A percentile compares a stretch with the other conserved stretches of the same genome.
Evolutionary conservation across 2,888 invertebrate species (phyloP).

Genomic region (Phaedon cochleariae): DNA sequence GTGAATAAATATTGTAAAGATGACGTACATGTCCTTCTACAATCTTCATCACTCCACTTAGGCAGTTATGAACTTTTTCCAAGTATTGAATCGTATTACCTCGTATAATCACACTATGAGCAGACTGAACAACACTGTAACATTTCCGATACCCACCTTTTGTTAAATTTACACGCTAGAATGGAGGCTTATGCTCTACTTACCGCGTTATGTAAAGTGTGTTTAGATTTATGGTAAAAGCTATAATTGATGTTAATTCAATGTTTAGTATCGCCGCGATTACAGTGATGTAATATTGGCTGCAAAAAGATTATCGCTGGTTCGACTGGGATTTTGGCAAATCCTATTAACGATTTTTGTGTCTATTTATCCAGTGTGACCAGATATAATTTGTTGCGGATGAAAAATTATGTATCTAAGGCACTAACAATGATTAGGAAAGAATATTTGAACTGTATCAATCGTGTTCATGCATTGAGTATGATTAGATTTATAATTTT

Average conservation of each 20-base stretch:
- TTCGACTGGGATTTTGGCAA: slow-evolving; percentile 37
- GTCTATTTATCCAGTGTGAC: neutral
- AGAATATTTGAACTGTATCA: neutral
- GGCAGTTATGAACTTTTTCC: too few relatives aligned
- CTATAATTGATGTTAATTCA: slow-evolving; percentile 61
- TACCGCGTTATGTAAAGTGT: slow-evolving; percentile 59
- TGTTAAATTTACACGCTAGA: slow-evolving; percentile 53
- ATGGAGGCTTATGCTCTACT: slow-evolving; percentile 60
- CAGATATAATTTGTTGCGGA: neutral
- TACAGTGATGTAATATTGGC: slow-evolving; percentile 40
- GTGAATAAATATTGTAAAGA: too few relatives aligned
- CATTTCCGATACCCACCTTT: neutral
- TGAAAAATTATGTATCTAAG: neutral
- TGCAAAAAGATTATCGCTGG: slow-evolving; percentile 33
- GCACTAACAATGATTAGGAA: neutral
- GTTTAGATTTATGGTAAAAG: too few relatives aligned
- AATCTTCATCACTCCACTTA: too few relatives aligned
- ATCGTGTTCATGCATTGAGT: neutral
- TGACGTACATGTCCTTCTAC: too few relatives aligned
- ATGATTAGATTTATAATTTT: neutral
- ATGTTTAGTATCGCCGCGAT: slow-evolving; percentile 56
- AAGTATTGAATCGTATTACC: neutral
- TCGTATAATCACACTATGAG: neutral
- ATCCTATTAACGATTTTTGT: neutral
- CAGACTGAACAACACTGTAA: neutral